Percentiles rank a stretch among this genome's conserved stretches.
phyloP scores from a whole-genome alignment of 2,797 vertebrate genomes.

The Lithobates sylvaticus region DNA sequence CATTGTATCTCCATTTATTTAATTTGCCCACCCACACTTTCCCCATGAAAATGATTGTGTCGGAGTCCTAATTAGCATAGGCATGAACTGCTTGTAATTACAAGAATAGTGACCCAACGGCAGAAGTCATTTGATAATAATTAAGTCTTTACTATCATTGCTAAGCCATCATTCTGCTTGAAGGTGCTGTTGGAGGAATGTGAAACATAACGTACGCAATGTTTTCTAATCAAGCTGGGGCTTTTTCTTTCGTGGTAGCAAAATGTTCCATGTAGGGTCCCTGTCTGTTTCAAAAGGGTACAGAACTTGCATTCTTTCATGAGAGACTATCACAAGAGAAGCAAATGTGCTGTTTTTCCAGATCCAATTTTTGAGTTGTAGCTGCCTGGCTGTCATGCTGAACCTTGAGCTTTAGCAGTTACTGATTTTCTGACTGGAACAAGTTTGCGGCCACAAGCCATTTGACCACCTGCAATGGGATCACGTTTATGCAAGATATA shows the following conservation, averaged over 20 bases:
- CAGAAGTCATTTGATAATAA: slow-evolving; percentile 64
- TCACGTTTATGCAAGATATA: too few relatives aligned
- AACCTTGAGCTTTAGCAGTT: too few relatives aligned
- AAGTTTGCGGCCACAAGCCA: too few relatives aligned
- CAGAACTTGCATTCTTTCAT: too few relatives aligned
- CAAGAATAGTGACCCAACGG: slow-evolving; percentile 61
- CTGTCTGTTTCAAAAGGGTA: too few relatives aligned
- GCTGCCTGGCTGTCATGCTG: too few relatives aligned
- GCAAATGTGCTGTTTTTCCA: too few relatives aligned
- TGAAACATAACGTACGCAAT: slow-evolving; percentile 7
- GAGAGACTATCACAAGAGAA: too few relatives aligned
- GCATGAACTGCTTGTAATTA: slow-evolving; percentile 64
- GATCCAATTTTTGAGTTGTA: too few relatives aligned
- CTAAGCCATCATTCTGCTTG: slow-evolving; percentile 55
- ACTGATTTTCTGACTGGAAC: too few relatives aligned
- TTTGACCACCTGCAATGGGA: too few relatives aligned
- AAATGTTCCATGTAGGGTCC: neutral
- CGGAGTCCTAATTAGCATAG: slow-evolving; percentile 59
- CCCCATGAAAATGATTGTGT: slow-evolving; percentile 59
- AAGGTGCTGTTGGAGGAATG: slow-evolving; percentile 39
- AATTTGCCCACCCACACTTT: slow-evolving; percentile 62
- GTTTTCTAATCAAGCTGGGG: slow-evolving; percentile 43
- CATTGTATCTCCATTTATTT: slow-evolving; percentile 61
- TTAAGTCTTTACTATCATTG: slow-evolving; percentile 63
- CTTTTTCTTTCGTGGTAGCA: neutral